These are phyloP conservation scores for Scaptomyza tumidula DNA, from an alignment of 2,888 invertebrate genomes.

Conservation along the genomic window DNA sequence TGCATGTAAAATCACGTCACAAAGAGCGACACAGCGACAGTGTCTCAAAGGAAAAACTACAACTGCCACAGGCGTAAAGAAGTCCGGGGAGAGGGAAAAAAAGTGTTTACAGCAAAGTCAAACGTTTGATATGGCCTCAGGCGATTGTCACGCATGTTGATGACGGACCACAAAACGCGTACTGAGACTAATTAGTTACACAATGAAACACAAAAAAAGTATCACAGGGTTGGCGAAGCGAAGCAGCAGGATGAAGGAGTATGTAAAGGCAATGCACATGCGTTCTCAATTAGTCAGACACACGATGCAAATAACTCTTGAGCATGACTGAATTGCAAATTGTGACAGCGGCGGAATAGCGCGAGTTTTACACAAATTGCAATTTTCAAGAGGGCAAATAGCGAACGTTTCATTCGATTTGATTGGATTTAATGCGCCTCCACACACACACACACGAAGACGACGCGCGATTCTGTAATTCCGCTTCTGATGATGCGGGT, in stretches of 20 bases:
- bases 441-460: not conserved
- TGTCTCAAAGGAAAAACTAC: conserved; percentile 5
- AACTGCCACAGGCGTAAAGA: not conserved
- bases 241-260: no score
- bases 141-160: conserved; percentile 56
- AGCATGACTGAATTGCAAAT: conserved; percentile 19
- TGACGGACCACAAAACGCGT: conserved; percentile 23
- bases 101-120: conserved; percentile 30
- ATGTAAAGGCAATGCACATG: conserved; percentile 46
- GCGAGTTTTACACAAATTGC: conserved; percentile 15
- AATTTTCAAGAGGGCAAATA: conserved; percentile 13
- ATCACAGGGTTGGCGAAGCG: not conserved
- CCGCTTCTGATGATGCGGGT: conserved; percentile 1
- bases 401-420: conserved; percentile 33
- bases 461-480: conserved; percentile 3
- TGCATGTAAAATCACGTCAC: not conserved
- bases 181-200: conserved; percentile 44
- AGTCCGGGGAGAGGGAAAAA: not conserved
- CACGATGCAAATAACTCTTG: not conserved
- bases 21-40: not conserved
- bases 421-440: conserved; percentile 60
- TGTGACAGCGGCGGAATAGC: conserved; percentile 23
- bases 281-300: conserved; percentile 63
- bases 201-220: conserved; percentile 28
- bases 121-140: conserved; percentile 67